Conservation (phyloP, 2,888 invertebrate species). For the Catocala nupta region DNA sequence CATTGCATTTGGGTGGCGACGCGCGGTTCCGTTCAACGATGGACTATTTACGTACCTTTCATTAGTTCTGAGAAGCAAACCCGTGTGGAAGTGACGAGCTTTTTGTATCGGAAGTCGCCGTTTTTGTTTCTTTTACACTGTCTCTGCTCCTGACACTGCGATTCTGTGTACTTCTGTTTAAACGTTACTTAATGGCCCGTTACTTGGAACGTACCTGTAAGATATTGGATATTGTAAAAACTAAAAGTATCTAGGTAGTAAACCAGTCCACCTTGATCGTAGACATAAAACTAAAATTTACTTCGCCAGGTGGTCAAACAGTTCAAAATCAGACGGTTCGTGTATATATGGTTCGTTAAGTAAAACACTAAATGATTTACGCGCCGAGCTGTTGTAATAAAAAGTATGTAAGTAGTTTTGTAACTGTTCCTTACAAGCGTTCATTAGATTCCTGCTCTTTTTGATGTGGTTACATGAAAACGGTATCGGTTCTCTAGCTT, state of each 20-base stretch:
- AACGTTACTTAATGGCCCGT: constrained; percentile 9
- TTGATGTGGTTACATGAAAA: constrained; percentile 59
- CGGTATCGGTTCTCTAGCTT: constrained; percentile 49
- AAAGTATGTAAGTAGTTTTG: constrained; percentile 33
- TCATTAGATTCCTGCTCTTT: constrained; percentile 36
- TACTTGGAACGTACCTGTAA: constrained; percentile 9
- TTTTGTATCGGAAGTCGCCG: constrained; percentile 83
- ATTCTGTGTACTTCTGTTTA: constrained; percentile 51
- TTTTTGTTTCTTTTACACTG: constrained; percentile 71
- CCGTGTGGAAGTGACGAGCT: constrained; percentile 74
- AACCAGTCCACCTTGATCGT: too few relatives aligned
- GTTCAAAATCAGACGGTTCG: background rate
- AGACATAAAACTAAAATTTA: background rate
- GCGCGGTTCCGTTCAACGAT: constrained; percentile 72
- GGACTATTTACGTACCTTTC: constrained; percentile 83
- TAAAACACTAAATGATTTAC: constrained; percentile 4
- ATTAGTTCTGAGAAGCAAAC: constrained; percentile 82
- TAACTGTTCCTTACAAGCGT: constrained; percentile 33
- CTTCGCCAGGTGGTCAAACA: background rate
- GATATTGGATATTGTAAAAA: background rate
- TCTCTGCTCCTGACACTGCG: constrained; percentile 51
- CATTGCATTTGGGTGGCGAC: constrained; percentile 65
- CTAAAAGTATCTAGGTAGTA: background rate
- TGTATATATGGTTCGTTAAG: constrained; percentile 1
- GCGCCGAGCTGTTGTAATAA: constrained; percentile 24